phyloP scores from a whole-genome alignment of 2,888 invertebrate genomes.

The Ypsolopha sequella region DNA sequence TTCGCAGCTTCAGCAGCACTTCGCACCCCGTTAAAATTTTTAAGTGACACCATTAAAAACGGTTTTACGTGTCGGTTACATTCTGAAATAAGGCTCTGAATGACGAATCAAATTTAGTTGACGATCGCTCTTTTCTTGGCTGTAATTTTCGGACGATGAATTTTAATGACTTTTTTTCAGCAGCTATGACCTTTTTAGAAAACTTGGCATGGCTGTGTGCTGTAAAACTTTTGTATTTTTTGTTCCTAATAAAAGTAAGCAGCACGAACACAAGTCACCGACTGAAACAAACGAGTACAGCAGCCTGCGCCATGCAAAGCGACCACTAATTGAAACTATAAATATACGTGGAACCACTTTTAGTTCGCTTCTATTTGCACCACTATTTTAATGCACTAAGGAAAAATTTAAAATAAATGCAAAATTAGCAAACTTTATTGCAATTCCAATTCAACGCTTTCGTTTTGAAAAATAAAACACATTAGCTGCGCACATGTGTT shows the following conservation, averaged over 20 bases:
- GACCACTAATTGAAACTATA: slow-evolving; percentile 62
- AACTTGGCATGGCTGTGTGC: not conserved
- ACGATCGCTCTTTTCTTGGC: slow-evolving; percentile 41
- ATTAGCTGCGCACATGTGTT: slow-evolving; percentile 4
- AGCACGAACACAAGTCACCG: slow-evolving; percentile 4
- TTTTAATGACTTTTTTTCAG: slow-evolving; percentile 24
- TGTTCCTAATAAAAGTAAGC: slow-evolving; percentile 2
- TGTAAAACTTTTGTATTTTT: not conserved
- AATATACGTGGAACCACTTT: slow-evolving; percentile 48
- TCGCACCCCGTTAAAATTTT: slow-evolving; percentile 15
- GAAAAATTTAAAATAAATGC: not conserved
- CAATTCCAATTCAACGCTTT: no score
- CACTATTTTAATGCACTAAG: slow-evolving; percentile 19
- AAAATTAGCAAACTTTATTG: no score
- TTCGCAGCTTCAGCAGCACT: not conserved
- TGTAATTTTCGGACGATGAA: slow-evolving; percentile 46
- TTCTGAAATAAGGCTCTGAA: slow-evolving; percentile 42
- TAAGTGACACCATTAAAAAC: slow-evolving; percentile 37
- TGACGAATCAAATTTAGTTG: slow-evolving; percentile 51
- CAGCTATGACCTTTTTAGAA: slow-evolving; percentile 2
- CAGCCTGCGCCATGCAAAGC: slow-evolving; percentile 28
- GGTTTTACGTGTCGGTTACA: slow-evolving; percentile 50
- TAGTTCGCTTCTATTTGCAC: slow-evolving; percentile 39
- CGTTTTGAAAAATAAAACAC: not conserved
- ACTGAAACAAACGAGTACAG: slow-evolving; percentile 24